A percentile compares a stretch with the other conserved stretches of the same genome.
phyloP scores from a whole-genome alignment of 2,888 invertebrate genomes.

The Andrena flavipes region DNA sequence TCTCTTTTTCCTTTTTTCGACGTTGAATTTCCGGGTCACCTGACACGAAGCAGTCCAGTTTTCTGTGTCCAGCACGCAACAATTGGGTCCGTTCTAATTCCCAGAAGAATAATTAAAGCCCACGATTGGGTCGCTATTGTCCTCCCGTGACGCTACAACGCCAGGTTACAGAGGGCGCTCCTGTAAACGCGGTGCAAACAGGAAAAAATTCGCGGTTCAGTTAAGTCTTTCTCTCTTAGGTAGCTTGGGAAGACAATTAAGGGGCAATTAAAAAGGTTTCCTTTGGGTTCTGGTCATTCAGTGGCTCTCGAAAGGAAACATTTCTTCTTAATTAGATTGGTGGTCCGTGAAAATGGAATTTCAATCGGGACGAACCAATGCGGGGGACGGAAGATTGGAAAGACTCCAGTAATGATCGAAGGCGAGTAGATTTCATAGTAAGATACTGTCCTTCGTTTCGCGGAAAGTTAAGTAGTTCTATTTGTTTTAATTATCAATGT shows the following conservation, averaged over 20 bases:
- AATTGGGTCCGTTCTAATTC: slow-evolving; percentile 38
- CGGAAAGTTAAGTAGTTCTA: too few relatives aligned
- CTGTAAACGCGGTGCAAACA: neutral
- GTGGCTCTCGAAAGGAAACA: neutral
- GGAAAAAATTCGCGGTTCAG: slow-evolving; percentile 59
- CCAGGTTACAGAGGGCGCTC: slow-evolving; percentile 2
- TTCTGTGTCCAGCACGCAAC: slow-evolving; percentile 23
- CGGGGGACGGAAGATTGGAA: too few relatives aligned
- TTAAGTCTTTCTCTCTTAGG: slow-evolving; percentile 36
- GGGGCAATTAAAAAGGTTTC: slow-evolving; percentile 39
- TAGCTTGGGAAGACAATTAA: slow-evolving; percentile 50
- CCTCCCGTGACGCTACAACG: neutral
- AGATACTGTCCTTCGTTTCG: too few relatives aligned
- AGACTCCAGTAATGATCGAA: too few relatives aligned
- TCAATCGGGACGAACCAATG: neutral
- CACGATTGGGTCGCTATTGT: slow-evolving; percentile 33
- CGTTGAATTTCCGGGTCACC: slow-evolving; percentile 35
- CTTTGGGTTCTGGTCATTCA: neutral
- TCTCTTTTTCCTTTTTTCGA: neutral
- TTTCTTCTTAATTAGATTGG: neutral
- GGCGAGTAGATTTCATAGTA: too few relatives aligned
- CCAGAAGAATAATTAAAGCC: slow-evolving; percentile 48
- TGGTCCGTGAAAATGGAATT: neutral
- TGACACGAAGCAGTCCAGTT: neutral
- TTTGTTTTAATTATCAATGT: too few relatives aligned